A percentile compares a stretch with the other conserved stretches of the same genome.
Conservation (phyloP, 2,888 invertebrate species). For the Prosapia bicincta region DNA sequence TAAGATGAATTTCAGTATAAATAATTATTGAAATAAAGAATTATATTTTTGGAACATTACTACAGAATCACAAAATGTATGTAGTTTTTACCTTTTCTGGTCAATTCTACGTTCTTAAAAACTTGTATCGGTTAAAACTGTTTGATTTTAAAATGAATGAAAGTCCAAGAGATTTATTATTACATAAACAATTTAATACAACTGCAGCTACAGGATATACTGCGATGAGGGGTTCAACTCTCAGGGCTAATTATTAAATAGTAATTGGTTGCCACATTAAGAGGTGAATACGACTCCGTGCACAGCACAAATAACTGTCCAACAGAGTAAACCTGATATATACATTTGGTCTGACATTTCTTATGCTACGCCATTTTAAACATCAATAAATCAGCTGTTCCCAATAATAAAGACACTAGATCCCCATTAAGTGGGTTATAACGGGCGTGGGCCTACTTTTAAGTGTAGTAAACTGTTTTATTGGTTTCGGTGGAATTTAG, state of each 20-base stretch:
- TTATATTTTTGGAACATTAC: no score
- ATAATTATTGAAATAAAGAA: no score
- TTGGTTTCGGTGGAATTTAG: background rate
- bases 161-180: no score
- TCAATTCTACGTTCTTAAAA: no score
- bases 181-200: no score
- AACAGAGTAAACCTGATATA: background rate
- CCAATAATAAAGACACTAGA: background rate
- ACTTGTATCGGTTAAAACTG: no score
- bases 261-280: background rate
- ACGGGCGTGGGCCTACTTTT: background rate
- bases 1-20: no score
- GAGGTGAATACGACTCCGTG: background rate
- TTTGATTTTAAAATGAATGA: no score
- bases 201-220: no score
- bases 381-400: background rate
- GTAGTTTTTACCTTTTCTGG: no score
- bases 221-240: no score
- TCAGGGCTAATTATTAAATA: background rate
- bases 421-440: background rate
- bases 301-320: background rate
- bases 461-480: background rate
- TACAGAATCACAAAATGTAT: no score
- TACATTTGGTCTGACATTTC: background rate
- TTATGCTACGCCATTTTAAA: background rate